Percentiles rank a stretch among this genome's conserved stretches.
Conservation (phyloP, 2,797 vertebrate species). For the Triplophysa yarkandensis region DNA sequence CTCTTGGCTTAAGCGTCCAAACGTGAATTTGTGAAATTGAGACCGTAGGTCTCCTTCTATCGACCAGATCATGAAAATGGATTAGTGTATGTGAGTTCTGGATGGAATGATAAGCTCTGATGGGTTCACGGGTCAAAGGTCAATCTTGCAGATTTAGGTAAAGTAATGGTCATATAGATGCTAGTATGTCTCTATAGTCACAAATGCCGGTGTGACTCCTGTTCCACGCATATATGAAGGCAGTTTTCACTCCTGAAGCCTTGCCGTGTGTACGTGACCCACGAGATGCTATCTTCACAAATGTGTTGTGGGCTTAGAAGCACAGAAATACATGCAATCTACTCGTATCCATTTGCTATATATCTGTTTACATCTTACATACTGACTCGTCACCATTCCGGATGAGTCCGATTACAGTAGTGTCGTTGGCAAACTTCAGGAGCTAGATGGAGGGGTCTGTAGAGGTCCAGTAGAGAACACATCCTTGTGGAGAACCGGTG, state of each 20-base stretch:
- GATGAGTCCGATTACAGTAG: too few relatives aligned
- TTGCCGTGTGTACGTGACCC: too few relatives aligned
- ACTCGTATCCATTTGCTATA: neutral
- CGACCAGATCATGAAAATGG: neutral
- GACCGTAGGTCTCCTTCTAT: constrained; percentile 5
- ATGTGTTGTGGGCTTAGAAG: constrained; percentile 38
- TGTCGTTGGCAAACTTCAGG: too few relatives aligned
- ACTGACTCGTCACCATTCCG: constrained; percentile 22
- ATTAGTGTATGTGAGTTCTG: constrained; percentile 8
- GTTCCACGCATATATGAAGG: too few relatives aligned
- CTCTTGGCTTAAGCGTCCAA: constrained; percentile 15
- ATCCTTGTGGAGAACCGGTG: too few relatives aligned
- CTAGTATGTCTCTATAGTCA: too few relatives aligned
- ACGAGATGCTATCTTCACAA: neutral
- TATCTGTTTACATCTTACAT: neutral
- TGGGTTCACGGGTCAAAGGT: constrained; percentile 9
- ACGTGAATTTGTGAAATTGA: neutral
- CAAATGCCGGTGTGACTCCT: too few relatives aligned
- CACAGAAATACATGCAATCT: constrained; percentile 26
- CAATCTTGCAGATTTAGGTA: neutral
- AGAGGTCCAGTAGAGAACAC: too few relatives aligned
- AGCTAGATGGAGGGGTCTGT: too few relatives aligned
- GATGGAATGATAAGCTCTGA: neutral
- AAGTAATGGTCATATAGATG: neutral
- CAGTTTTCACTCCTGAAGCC: too few relatives aligned